phyloP scores from a whole-genome alignment of 2,888 invertebrate species.

The Gonocerus acuteangulatus region DNA sequence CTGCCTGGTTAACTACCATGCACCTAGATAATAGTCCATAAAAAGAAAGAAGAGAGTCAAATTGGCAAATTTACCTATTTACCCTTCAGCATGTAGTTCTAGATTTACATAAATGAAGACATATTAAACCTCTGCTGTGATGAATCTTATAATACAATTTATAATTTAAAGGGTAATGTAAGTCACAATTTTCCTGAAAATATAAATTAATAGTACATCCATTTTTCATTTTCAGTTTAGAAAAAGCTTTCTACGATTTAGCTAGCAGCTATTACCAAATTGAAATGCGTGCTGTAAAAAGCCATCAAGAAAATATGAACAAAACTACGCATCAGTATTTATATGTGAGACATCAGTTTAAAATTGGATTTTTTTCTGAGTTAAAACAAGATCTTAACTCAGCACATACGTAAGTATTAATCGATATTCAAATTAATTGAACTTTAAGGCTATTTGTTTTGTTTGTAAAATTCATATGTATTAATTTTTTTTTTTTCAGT shows the following conservation, averaged over 20 bases:
- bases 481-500: constrained; percentile 44
- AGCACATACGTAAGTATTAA: constrained; percentile 60
- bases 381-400: constrained; percentile 80
- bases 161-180: too few relatives aligned
- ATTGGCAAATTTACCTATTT: too few relatives aligned
- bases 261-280: constrained; percentile 87
- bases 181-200: too few relatives aligned
- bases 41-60: too few relatives aligned
- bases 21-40: too few relatives aligned
- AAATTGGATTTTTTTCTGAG: constrained; percentile 91
- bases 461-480: not conserved
- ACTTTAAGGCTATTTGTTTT: not conserved
- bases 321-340: constrained; percentile 85
- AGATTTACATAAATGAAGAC: too few relatives aligned
- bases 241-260: constrained; percentile 88
- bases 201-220: not conserved
- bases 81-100: too few relatives aligned
- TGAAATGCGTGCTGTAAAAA: constrained; percentile 76
- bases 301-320: constrained; percentile 82
- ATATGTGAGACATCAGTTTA: constrained; percentile 92
- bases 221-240: constrained; percentile 53
- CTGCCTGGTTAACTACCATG: too few relatives aligned
- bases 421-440: too few relatives aligned
- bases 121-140: too few relatives aligned
- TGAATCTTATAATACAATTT: too few relatives aligned